phyloP scores from a whole-genome alignment of 2,113 vertebrate species.

The Pygoscelis antarcticus region DNA sequence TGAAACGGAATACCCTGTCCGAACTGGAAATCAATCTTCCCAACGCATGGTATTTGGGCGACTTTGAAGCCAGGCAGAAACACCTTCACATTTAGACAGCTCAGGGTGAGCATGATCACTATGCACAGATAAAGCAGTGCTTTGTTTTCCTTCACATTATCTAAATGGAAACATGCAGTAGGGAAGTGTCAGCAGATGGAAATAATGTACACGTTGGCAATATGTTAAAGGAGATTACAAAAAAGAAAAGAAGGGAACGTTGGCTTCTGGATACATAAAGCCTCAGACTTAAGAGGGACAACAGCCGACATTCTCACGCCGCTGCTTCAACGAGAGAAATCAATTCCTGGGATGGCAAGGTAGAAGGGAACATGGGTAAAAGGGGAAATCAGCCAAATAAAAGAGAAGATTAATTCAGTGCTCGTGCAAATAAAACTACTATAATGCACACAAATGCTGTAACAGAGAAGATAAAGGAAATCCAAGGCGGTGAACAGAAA shows the following conservation, averaged over 20 bases:
- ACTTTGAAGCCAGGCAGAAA: not conserved
- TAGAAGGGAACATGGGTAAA: not conserved
- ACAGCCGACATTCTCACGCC: too few relatives aligned
- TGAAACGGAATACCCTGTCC: not conserved
- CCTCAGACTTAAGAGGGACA: not conserved
- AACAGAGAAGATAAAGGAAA: not conserved
- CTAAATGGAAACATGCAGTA: not conserved
- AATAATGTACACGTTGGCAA: not conserved
- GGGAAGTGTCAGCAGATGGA: not conserved
- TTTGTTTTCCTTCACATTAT: not conserved
- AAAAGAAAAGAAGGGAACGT: not conserved
- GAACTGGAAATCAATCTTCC: not conserved
- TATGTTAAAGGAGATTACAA: not conserved
- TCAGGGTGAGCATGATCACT: accelerated
- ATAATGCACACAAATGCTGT: not conserved
- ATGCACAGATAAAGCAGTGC: not conserved
- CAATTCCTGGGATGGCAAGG: not conserved
- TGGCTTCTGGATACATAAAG: not conserved
- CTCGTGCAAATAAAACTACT: not conserved
- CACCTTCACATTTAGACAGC: not conserved
- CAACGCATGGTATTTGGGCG: accelerated
- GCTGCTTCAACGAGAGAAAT: not conserved
- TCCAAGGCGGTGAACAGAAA: not conserved
- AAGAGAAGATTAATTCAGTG: not conserved
- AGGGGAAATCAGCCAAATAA: not conserved